These are phyloP conservation scores for Rissa tridactyla DNA, from an alignment of 2,113 vertebrate species.

Conservation along the genomic window DNA sequence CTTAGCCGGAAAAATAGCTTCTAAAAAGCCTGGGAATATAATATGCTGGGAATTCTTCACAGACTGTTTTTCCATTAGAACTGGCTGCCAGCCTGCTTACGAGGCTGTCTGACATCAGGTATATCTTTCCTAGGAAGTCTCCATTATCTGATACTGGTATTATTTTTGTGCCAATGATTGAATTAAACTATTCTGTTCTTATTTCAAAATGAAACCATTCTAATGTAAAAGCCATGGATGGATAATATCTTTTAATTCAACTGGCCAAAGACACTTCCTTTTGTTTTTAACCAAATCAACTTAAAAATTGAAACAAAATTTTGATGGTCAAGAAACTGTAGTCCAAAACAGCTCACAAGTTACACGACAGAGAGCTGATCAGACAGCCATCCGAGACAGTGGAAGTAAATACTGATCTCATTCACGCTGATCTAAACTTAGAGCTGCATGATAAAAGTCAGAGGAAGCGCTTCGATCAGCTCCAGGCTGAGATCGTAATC, in stretches of 20 bases:
- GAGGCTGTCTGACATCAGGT: slow-evolving; percentile 52
- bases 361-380: neutral
- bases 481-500: neutral
- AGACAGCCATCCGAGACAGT: neutral
- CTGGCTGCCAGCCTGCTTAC: slow-evolving; percentile 50
- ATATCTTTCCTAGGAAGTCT: slow-evolving; percentile 56
- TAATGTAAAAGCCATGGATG: slow-evolving; percentile 2
- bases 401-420: neutral
- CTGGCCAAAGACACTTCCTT: neutral
- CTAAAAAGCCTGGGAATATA: slow-evolving; percentile 57
- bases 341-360: neutral
- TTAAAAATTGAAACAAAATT: neutral
- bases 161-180: slow-evolving; percentile 34
- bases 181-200: slow-evolving; percentile 23
- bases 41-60: slow-evolving; percentile 55
- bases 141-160: slow-evolving; percentile 25
- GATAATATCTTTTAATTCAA: neutral
- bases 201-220: slow-evolving; percentile 8
- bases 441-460: neutral
- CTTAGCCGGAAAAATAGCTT: slow-evolving; percentile 42
- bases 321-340: neutral
- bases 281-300: slow-evolving; percentile 12
- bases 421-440: neutral
- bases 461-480: neutral
- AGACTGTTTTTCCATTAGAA: slow-evolving; percentile 48